A percentile compares a stretch with the other conserved stretches of the same genome.
phyloP scores from a whole-genome alignment of 2,888 invertebrate genomes.

The Phyto melanocephala region DNA sequence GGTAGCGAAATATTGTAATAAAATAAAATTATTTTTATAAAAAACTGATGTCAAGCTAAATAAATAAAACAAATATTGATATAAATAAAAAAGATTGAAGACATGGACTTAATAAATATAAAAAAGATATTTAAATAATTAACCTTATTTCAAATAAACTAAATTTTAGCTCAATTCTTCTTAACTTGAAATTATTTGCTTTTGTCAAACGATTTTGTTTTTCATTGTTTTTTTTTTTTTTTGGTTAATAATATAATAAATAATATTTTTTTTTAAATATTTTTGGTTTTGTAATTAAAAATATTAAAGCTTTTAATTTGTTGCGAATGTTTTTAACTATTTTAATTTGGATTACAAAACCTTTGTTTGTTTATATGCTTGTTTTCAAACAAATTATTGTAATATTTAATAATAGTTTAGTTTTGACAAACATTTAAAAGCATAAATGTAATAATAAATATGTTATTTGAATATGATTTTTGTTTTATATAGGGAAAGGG shows the following conservation, averaged over 20 bases:
- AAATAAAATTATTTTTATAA: too few species aligned
- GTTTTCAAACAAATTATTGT: background rate
- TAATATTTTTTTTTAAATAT: background rate
- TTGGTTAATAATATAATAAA: background rate
- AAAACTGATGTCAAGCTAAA: too few species aligned
- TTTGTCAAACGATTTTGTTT: background rate
- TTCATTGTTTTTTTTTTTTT: too few species aligned
- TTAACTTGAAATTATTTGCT: background rate
- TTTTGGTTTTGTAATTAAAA: conserved; percentile 28
- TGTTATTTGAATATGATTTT: background rate
- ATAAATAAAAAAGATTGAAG: too few species aligned
- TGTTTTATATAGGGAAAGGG: background rate
- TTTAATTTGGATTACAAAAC: conserved; percentile 21
- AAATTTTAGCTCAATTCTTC: background rate
- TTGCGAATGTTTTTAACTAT: conserved; percentile 42
- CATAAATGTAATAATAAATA: conserved; percentile 16
- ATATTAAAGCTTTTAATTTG: conserved; percentile 58
- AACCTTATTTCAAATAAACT: background rate
- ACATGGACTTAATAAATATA: too few species aligned
- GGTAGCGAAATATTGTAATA: too few species aligned
- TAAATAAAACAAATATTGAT: too few species aligned
- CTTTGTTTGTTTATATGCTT: background rate
- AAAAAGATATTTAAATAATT: too few species aligned
- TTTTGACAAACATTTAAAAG: conserved; percentile 34
- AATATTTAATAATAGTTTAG: background rate